Evolutionary conservation across 2,888 invertebrate genomes (phyloP).

Genomic region (Portevinia maculata): DNA sequence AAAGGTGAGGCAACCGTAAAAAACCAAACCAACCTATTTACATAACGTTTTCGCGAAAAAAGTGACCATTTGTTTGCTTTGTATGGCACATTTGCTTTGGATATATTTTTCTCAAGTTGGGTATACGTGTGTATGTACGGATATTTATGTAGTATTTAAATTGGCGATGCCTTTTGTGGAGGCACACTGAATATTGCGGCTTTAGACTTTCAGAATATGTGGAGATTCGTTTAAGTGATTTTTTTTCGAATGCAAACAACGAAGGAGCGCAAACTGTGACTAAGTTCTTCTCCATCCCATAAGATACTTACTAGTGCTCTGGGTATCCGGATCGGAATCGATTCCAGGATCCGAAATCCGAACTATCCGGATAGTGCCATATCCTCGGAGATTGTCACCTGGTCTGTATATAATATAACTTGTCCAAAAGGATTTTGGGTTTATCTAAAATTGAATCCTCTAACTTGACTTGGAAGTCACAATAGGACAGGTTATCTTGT

Average conservation of each 20-base stretch:
- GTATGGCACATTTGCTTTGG: slow-evolving; percentile 40
- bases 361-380: too few species aligned
- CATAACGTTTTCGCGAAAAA: slow-evolving; percentile 57
- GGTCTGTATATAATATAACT: too few species aligned
- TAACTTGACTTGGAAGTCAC: too few species aligned
- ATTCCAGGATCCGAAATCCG: too few species aligned
- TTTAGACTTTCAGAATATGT: neutral
- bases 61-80: slow-evolving; percentile 59
- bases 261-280: neutral
- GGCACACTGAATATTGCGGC: slow-evolving; percentile 31
- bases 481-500: too few species aligned
- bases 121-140: neutral
- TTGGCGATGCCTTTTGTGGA: slow-evolving; percentile 17
- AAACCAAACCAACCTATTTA: slow-evolving; percentile 56
- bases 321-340: too few species aligned
- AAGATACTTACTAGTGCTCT: too few species aligned
- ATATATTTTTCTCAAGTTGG: slow-evolving; percentile 16
- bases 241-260: slow-evolving; percentile 7
- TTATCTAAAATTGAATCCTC: too few species aligned
- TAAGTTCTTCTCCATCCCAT: neutral
- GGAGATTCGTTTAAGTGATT: slow-evolving; percentile 29
- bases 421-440: too few species aligned
- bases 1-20: slow-evolving; percentile 58
- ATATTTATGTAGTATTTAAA: neutral
- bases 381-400: too few species aligned